A percentile compares a stretch with the other conserved stretches of the same genome.
phyloP scores from a whole-genome alignment of 2,888 invertebrate genomes.

The Euproctis similis region DNA sequence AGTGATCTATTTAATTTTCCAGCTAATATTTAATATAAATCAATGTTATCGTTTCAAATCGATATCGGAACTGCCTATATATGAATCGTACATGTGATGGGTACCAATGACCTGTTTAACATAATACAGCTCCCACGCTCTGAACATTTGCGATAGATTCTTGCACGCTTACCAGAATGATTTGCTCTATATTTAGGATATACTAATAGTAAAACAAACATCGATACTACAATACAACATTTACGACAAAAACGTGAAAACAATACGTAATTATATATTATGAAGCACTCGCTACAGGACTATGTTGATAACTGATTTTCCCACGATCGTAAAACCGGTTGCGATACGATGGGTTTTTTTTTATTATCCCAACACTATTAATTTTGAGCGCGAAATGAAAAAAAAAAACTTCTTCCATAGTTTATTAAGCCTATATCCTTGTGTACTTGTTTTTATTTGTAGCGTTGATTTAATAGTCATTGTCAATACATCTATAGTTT shows the following conservation, averaged over 20 bases:
- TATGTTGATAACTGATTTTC: conserved; percentile 37
- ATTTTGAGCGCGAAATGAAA: conserved; percentile 28
- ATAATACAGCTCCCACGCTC: conserved; percentile 69
- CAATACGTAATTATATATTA: conserved; percentile 32
- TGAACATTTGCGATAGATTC: conserved; percentile 67
- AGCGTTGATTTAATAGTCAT: too few species aligned
- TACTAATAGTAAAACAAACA: conserved; percentile 65
- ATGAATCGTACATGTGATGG: conserved; percentile 54
- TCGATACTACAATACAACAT: conserved; percentile 57
- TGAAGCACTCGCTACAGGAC: conserved; percentile 24
- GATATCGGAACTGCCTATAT: conserved; percentile 40
- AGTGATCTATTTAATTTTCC: not conserved
- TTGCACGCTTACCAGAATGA: conserved; percentile 69
- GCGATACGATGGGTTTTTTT: conserved; percentile 25
- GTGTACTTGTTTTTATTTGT: not conserved
- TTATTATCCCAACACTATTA: conserved; percentile 34
- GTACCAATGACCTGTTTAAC: conserved; percentile 74
- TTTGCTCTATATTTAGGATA: conserved; percentile 75
- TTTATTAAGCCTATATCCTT: conserved; percentile 17
- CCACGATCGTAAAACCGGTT: conserved; percentile 41
- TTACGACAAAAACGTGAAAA: conserved; percentile 49
- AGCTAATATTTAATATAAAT: too few species aligned
- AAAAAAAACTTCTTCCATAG: conserved; percentile 20
- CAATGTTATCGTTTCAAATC: conserved; percentile 20
- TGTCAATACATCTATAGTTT: too few species aligned